A percentile compares a stretch with the other conserved stretches of the same genome.
phyloP scores from a whole-genome alignment of 2,113 vertebrate genomes.

The Antechinus stuartii region DNA sequence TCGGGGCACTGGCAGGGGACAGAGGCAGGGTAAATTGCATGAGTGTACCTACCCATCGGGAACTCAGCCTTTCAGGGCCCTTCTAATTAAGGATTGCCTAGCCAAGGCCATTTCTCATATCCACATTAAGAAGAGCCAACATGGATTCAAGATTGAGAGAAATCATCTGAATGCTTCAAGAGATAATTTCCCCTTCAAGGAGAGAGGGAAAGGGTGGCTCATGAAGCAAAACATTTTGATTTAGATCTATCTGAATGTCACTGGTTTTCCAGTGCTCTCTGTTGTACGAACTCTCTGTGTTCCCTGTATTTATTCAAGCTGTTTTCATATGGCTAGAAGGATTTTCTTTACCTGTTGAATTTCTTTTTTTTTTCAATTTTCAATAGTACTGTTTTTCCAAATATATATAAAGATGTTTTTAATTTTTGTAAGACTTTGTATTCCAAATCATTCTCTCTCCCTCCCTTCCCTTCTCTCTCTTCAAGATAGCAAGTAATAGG shows the following conservation, averaged over 20 bases:
- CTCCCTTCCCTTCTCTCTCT: too few species aligned
- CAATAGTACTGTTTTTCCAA: too few species aligned
- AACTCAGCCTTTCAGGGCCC: fast-evolving
- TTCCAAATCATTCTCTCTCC: too few species aligned
- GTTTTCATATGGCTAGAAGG: neutral
- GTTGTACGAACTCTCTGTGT: neutral
- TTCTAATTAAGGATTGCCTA: neutral
- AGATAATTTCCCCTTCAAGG: neutral
- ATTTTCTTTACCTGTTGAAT: neutral
- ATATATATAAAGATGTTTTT: too few species aligned
- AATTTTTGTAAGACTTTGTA: too few species aligned
- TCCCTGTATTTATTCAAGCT: neutral
- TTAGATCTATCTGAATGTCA: neutral
- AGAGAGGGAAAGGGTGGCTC: neutral
- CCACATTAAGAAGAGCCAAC: neutral
- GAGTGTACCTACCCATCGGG: fast-evolving
- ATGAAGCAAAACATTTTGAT: neutral
- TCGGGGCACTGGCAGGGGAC: slow-evolving; percentile 83
- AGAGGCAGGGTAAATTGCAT: neutral
- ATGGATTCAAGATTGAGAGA: neutral
- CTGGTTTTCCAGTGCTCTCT: neutral
- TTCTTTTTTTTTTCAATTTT: too few species aligned
- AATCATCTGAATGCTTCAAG: neutral
- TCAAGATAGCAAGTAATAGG: too few species aligned
- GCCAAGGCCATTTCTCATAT: neutral